Evolutionary conservation across 2,888 invertebrate genomes (phyloP).

Genomic region (Microplitis deprimator): DNA sequence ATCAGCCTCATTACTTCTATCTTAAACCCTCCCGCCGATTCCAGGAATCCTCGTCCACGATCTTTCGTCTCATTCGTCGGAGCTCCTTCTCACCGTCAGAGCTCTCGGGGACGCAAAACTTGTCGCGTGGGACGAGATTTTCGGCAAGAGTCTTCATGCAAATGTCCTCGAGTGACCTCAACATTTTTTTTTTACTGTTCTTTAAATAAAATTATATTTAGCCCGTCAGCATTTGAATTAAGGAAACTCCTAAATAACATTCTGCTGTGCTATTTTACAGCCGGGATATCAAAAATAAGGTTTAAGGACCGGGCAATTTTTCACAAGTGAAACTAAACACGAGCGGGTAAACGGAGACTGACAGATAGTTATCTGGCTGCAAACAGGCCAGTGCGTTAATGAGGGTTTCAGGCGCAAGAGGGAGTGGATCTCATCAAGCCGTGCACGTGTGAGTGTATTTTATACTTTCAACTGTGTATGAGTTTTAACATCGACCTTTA

Average conservation of each 20-base stretch:
- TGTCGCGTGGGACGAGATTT: constrained; percentile 52
- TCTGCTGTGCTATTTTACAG: neutral
- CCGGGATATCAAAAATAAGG: neutral
- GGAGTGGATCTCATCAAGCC: constrained; percentile 13
- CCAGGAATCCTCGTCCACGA: constrained; percentile 64
- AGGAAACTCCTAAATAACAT: neutral
- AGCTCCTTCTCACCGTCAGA: constrained; percentile 41
- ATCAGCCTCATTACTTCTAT: constrained; percentile 69
- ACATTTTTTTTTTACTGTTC: neutral
- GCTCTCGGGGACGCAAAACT: constrained; percentile 29
- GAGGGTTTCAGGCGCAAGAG: constrained; percentile 50
- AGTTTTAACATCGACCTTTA: neutral
- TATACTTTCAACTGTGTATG: constrained; percentile 9
- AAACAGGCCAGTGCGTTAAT: constrained; percentile 63
- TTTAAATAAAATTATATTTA: neutral
- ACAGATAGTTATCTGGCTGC: constrained; percentile 60
- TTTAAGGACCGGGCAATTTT: constrained; percentile 13
- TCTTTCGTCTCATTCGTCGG: constrained; percentile 57
- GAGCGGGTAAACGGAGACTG: constrained; percentile 46
- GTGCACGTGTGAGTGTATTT: constrained; percentile 20
- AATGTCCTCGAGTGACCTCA: constrained; percentile 28
- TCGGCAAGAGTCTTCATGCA: constrained; percentile 38
- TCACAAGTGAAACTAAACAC: constrained; percentile 44
- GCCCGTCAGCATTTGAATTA: no score
- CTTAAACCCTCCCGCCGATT: constrained; percentile 57